A percentile compares a stretch with the other conserved stretches of the same genome.
Evolutionary conservation across 1,140 invertebrate species (phyloP).

Genomic region (Drosophila carrolli): DNA sequence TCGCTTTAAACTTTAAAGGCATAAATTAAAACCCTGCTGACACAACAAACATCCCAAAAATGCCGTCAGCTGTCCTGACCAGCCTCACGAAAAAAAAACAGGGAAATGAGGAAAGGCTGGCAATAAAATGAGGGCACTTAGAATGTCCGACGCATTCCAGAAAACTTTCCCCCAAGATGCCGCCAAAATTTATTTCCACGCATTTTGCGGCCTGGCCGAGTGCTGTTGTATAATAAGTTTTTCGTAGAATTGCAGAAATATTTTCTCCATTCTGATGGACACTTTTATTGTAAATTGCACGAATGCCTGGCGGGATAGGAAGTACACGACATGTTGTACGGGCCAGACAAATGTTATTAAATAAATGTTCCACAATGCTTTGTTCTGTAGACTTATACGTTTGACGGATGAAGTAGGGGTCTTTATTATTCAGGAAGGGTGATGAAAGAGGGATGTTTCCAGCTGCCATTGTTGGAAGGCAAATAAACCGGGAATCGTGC

Average conservation of each 20-base stretch:
- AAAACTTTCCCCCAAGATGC: constrained; percentile 31
- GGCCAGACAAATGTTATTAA: constrained; percentile 52
- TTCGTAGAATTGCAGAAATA: constrained; percentile 46
- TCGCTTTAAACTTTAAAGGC: constrained; percentile 67
- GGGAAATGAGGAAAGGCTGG: constrained; percentile 31
- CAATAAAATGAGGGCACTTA: constrained; percentile 62
- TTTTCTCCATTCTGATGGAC: constrained; percentile 37
- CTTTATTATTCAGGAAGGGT: constrained; percentile 44
- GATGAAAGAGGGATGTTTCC: constrained; percentile 29
- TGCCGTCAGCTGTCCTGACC: constrained; percentile 58
- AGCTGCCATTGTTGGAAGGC: constrained; percentile 58
- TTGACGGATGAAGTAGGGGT: constrained; percentile 17
- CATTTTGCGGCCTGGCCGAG: constrained; percentile 56
- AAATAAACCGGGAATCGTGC: constrained; percentile 79
- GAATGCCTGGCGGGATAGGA: constrained; percentile 20
- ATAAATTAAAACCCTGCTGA: constrained; percentile 71
- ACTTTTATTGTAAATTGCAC: constrained; percentile 52
- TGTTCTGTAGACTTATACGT: constrained; percentile 13
- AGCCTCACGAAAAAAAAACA: constrained; percentile 12
- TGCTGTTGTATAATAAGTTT: constrained; percentile 48
- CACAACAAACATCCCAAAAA: constrained; percentile 61
- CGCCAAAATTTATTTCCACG: constrained; percentile 52
- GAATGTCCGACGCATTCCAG: constrained; percentile 70
- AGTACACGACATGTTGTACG: constrained; percentile 27
- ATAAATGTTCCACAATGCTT: constrained; percentile 44